Conservation (phyloP, 2,797 vertebrate genomes). For the Urocyon cinereoargenteus region DNA sequence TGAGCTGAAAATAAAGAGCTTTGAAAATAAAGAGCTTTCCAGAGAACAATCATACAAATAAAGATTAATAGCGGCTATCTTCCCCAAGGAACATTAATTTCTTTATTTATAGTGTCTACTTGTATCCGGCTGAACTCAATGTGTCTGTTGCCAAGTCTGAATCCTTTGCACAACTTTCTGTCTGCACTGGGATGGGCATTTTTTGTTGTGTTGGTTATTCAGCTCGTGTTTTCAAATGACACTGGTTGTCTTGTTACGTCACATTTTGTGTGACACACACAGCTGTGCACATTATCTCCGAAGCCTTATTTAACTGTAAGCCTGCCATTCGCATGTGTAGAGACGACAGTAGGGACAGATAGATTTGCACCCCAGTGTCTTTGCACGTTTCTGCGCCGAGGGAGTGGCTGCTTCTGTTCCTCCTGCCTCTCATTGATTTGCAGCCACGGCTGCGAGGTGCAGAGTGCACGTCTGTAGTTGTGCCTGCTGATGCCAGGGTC, state of each 20-base stretch:
- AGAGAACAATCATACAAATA: constrained; percentile 83
- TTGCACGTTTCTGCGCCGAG: accelerated
- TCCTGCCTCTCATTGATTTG: neutral
- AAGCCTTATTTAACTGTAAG: neutral
- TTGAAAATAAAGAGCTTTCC: constrained; percentile 74
- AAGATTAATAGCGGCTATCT: constrained; percentile 76
- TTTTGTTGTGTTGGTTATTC: neutral
- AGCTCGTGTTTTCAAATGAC: neutral
- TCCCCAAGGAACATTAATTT: neutral
- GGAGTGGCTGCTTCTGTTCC: neutral
- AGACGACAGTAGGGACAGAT: accelerated
- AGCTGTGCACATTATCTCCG: neutral
- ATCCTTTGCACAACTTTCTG: neutral
- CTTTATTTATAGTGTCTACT: neutral
- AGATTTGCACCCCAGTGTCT: too few species aligned
- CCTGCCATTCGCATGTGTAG: accelerated
- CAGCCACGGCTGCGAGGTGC: accelerated
- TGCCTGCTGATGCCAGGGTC: neutral
- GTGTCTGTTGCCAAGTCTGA: neutral
- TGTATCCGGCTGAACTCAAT: neutral
- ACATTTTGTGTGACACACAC: accelerated
- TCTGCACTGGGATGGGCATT: accelerated
- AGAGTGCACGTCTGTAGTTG: neutral
- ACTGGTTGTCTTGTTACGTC: neutral
- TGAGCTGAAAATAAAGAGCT: constrained; percentile 66